A percentile compares a stretch with the other conserved stretches of the same genome.
Evolutionary conservation across 2,888 invertebrate genomes (phyloP).

Genomic region (Erebia epiphron): DNA sequence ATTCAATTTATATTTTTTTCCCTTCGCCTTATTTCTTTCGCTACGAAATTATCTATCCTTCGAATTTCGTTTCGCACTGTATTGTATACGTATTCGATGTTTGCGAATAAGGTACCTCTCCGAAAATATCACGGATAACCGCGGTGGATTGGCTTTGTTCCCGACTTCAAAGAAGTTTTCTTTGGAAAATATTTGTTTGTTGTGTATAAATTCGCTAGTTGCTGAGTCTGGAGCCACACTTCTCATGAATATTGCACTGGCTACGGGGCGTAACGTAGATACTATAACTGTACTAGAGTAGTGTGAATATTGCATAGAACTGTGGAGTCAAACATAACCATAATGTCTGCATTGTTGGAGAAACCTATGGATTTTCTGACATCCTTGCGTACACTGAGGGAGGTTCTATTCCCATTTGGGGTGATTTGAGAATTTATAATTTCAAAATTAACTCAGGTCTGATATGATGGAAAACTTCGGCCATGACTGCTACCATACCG

Average conservation of each 20-base stretch:
- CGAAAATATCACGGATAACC: slow-evolving; percentile 80
- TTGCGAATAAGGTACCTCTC: slow-evolving; percentile 81
- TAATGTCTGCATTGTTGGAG: too few relatives aligned
- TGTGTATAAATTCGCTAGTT: slow-evolving; percentile 66
- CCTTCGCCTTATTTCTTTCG: slow-evolving; percentile 79
- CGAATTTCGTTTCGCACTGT: slow-evolving; percentile 83
- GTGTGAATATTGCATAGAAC: slow-evolving; percentile 9
- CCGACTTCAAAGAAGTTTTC: slow-evolving; percentile 81
- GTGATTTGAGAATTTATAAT: background rate
- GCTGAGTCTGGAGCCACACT: slow-evolving; percentile 48
- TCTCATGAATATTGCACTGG: slow-evolving; percentile 50
- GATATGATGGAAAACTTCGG: background rate
- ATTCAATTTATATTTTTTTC: slow-evolving; percentile 83
- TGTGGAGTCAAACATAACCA: background rate
- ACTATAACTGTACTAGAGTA: background rate
- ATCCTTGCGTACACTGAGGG: too few relatives aligned
- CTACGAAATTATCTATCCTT: slow-evolving; percentile 81
- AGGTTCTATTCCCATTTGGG: background rate
- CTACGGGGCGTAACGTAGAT: slow-evolving; percentile 40
- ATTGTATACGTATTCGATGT: slow-evolving; percentile 80
- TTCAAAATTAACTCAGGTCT: background rate
- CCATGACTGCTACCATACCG: background rate
- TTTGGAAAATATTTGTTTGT: slow-evolving; percentile 73
- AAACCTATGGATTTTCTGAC: too few relatives aligned
- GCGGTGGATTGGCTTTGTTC: slow-evolving; percentile 79